phyloP scores from a whole-genome alignment of 2,113 vertebrate species.

The Microcebus griseorufus region DNA sequence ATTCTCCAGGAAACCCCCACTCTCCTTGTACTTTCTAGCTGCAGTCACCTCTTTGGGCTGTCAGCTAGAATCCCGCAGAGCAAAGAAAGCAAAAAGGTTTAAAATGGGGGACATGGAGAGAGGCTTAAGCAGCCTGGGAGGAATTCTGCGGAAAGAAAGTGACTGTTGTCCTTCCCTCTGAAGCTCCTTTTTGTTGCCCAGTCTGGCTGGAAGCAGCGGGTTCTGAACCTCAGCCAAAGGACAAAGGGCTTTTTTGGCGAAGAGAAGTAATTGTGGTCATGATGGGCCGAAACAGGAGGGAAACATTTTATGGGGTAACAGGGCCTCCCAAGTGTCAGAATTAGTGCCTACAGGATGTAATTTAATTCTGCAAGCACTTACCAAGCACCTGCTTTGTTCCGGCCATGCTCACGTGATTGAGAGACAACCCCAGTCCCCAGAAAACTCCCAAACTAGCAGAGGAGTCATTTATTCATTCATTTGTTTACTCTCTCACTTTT shows the following conservation, averaged over 20 bases:
- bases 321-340: not conserved
- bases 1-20: not conserved
- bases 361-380: not conserved
- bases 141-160: slow-evolving; percentile 54
- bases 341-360: not conserved
- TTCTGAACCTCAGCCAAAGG: slow-evolving; percentile 63
- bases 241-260: slow-evolving; percentile 61
- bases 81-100: slow-evolving; percentile 54
- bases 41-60: not conserved
- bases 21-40: not conserved
- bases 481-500: not conserved
- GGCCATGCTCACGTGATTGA: not conserved
- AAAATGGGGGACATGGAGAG: not conserved
- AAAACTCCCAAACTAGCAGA: not conserved
- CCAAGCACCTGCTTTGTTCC: slow-evolving; percentile 19
- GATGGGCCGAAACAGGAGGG: slow-evolving; percentile 42
- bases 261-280: slow-evolving; percentile 47
- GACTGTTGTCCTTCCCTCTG: slow-evolving; percentile 55
- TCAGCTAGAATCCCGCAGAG: not conserved
- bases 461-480: not conserved
- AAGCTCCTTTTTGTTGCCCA: slow-evolving; percentile 51
- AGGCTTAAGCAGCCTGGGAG: slow-evolving; percentile 48
- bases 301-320: slow-evolving; percentile 32
- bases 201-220: slow-evolving; percentile 53
- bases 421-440: not conserved